Evolutionary conservation across 2,113 vertebrate species (phyloP).

Genomic region (Myiagra hebetior): DNA sequence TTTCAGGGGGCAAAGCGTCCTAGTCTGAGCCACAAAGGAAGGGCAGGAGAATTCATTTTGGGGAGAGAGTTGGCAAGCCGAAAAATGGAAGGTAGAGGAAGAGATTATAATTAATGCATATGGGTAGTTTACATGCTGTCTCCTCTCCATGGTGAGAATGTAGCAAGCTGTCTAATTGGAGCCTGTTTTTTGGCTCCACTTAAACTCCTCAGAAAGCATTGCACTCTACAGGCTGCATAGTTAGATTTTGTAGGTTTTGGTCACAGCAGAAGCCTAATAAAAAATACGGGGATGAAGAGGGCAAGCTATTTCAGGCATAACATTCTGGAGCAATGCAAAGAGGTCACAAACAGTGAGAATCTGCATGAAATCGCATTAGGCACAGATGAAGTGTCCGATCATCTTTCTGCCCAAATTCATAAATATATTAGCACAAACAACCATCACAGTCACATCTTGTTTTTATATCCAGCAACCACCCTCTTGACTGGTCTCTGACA

Average conservation of each 20-base stretch:
- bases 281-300: not conserved
- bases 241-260: slow-evolving; percentile 30
- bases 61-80: not conserved
- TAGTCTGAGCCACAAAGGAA: not conserved
- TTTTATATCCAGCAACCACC: not conserved
- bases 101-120: slow-evolving; percentile 30
- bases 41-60: not conserved
- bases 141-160: slow-evolving; percentile 1
- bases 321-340: not conserved
- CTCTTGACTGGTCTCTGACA: not conserved
- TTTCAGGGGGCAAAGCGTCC: not conserved
- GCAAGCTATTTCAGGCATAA: slow-evolving; percentile 6
- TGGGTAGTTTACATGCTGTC: slow-evolving; percentile 5
- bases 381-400: slow-evolving; percentile 3
- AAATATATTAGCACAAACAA: slow-evolving; percentile 1
- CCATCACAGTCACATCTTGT: not conserved
- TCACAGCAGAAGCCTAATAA: slow-evolving; percentile 4
- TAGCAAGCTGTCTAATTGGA: slow-evolving; percentile 42
- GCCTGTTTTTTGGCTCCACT: not conserved
- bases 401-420: not conserved
- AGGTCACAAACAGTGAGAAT: slow-evolving; percentile 11
- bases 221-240: not conserved
- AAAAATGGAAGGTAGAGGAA: not conserved
- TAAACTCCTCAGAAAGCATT: not conserved
- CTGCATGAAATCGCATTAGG: slow-evolving; percentile 30